Conservation (phyloP, 2,113 vertebrate genomes). For the Phaethon lepturus region DNA sequence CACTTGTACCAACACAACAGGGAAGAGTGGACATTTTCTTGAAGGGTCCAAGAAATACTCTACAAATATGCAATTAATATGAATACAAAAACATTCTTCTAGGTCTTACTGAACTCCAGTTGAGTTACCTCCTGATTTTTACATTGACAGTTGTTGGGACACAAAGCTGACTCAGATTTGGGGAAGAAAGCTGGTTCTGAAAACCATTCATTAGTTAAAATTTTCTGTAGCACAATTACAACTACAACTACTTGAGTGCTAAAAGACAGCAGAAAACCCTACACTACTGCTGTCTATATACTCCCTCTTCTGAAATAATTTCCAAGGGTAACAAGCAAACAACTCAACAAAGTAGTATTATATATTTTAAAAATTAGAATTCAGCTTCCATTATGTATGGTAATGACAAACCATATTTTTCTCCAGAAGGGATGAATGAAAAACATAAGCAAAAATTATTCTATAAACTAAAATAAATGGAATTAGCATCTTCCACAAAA, state of each 20-base stretch:
- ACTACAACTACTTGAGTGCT: background rate
- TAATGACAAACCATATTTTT: background rate
- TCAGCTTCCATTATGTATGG: background rate
- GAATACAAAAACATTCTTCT: background rate
- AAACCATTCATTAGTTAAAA: background rate
- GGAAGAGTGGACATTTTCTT: background rate
- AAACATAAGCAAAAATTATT: background rate
- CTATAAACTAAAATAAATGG: background rate
- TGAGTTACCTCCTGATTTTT: background rate
- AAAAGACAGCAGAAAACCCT: background rate
- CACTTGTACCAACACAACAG: background rate
- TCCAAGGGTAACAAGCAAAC: background rate
- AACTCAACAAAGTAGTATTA: background rate
- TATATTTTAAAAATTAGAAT: background rate
- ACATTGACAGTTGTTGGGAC: fast-evolving
- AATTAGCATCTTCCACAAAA: background rate
- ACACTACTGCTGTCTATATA: background rate
- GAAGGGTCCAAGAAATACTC: background rate
- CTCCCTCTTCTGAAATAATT: background rate
- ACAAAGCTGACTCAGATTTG: background rate
- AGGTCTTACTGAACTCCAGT: background rate
- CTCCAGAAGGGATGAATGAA: background rate
- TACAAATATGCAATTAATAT: background rate
- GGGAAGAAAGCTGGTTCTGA: background rate
- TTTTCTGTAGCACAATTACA: background rate